These are phyloP conservation scores for Aspidiotus rigidus DNA, from an alignment of 2,888 invertebrate species.

Conservation along the genomic window DNA sequence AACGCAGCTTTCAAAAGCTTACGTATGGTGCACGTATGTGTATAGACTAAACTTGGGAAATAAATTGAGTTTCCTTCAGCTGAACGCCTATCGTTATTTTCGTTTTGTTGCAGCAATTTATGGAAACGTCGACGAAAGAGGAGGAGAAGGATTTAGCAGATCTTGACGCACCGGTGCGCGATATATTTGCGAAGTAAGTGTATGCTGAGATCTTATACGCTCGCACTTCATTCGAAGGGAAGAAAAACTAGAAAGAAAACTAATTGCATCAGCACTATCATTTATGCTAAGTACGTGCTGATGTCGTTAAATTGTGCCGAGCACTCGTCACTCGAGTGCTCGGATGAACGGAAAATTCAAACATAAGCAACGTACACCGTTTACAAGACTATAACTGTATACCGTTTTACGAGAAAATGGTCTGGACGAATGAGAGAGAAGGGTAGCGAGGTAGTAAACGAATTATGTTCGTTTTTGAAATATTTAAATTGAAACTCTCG, in stretches of 20 bases:
- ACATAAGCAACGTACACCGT: constrained; percentile 1
- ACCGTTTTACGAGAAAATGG: background rate
- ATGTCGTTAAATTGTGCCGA: background rate
- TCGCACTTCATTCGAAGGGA: background rate
- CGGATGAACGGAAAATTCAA: background rate
- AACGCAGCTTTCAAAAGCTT: no score
- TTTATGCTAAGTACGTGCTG: constrained; percentile 5
- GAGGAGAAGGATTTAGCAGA: no score
- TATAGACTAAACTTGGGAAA: no score
- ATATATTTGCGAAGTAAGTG: no score
- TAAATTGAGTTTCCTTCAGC: no score
- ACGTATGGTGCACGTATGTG: no score
- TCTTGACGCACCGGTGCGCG: no score
- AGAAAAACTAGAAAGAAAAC: constrained; percentile 8
- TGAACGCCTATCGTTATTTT: no score
- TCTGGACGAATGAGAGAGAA: background rate
- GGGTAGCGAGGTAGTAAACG: background rate
- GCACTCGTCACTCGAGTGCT: background rate
- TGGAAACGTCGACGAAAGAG: no score
- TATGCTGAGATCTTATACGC: background rate
- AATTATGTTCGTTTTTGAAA: constrained; percentile 4
- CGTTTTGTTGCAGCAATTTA: no score
- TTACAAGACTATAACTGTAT: background rate
- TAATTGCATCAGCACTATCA: constrained; percentile 19
- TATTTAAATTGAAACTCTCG: constrained; percentile 10